These are phyloP conservation scores for Rhinogobio ventralis DNA, from an alignment of 2,797 vertebrate species.

Conservation along the genomic window DNA sequence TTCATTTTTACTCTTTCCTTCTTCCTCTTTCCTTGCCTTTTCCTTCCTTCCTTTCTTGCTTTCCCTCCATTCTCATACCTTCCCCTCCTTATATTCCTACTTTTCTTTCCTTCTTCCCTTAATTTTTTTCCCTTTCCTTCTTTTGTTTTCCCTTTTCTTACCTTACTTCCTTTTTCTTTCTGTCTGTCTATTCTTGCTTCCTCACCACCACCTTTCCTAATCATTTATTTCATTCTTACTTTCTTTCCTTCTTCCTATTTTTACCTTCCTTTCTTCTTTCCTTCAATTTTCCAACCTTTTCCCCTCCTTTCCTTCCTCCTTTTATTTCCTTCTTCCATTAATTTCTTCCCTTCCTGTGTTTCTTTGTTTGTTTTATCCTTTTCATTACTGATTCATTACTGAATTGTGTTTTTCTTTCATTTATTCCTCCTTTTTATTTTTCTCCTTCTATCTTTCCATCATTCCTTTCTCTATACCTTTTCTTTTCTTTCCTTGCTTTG, in stretches of 20 bases:
- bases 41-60: not conserved
- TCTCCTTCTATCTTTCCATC: not conserved
- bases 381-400: not conserved
- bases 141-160: not conserved
- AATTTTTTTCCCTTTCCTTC: not conserved
- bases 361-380: not conserved
- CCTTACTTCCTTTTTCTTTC: not conserved
- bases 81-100: not conserved
- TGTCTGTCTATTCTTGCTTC: not conserved
- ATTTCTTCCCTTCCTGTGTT: not conserved
- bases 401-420: constrained; percentile 60
- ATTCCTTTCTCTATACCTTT: not conserved
- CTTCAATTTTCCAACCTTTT: constrained; percentile 58
- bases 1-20: not conserved
- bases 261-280: not conserved
- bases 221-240: not conserved
- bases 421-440: not conserved
- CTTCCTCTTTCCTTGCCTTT: not conserved
- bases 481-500: not conserved
- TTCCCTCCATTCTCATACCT: constrained; percentile 53
- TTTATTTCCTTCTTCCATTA: not conserved
- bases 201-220: not conserved
- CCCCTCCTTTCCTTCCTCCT: not conserved
- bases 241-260: not conserved
- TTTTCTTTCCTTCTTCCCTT: not conserved